A percentile compares a stretch with the other conserved stretches of the same genome.
These are phyloP conservation scores for Pocota personata DNA, from an alignment of 2,888 invertebrate species.

Conservation along the genomic window DNA sequence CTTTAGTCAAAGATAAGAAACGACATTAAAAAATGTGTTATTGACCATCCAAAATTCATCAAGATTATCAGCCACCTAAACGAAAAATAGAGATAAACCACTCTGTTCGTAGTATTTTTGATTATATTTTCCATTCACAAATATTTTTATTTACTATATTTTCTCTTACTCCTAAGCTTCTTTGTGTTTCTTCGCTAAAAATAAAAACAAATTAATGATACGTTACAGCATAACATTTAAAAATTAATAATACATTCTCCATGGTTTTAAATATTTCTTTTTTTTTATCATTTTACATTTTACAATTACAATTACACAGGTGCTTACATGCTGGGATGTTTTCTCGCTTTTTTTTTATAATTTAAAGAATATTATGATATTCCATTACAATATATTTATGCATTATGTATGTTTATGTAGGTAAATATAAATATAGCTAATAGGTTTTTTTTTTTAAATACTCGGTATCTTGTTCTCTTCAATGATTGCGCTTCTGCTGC, in stretches of 20 bases:
- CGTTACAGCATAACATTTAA: conserved; percentile 64
- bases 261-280: conserved; percentile 18
- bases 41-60: too few species aligned
- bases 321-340: conserved; percentile 60
- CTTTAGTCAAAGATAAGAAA: too few species aligned
- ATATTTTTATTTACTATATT: conserved; percentile 2
- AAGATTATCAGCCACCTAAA: not conserved
- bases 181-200: conserved; percentile 19
- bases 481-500: conserved; percentile 19
- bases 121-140: conserved; percentile 46
- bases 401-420: conserved; percentile 21
- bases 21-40: too few species aligned
- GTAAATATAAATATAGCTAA: conserved; percentile 67
- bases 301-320: conserved; percentile 46
- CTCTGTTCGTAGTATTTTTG: not conserved
- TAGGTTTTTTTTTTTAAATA: conserved; percentile 66
- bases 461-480: conserved; percentile 15
- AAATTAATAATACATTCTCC: conserved; percentile 65
- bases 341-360: conserved; percentile 15
- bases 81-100: not conserved
- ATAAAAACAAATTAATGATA: conserved; percentile 33
- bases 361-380: conserved; percentile 27
- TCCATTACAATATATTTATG: conserved; percentile 28
- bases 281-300: conserved; percentile 34
- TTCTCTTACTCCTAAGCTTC: conserved; percentile 11